Conservation (phyloP, 2,113 vertebrate species). For the Chlamydotis undulata region DNA sequence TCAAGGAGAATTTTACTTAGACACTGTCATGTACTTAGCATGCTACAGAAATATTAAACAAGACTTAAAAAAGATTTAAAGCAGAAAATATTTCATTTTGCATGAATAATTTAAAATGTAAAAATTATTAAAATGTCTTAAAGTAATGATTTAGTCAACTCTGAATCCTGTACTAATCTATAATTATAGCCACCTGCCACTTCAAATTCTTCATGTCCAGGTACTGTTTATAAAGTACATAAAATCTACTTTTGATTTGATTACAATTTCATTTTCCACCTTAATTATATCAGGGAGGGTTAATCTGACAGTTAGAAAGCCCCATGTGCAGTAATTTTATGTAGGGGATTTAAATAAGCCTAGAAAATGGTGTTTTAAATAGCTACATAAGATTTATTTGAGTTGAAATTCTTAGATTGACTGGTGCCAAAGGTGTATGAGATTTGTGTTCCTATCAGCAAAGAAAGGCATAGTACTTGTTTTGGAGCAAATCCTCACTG, state of each 20-base stretch:
- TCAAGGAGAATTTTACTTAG: not conserved
- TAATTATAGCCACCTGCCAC: not conserved
- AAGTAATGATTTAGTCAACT: not conserved
- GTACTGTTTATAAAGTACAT: not conserved
- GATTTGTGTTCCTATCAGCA: not conserved
- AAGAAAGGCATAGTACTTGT: not conserved
- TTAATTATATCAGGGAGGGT: not conserved
- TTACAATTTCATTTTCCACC: conserved; percentile 30
- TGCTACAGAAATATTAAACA: not conserved
- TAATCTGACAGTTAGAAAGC: conserved; percentile 48
- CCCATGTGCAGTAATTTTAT: not conserved
- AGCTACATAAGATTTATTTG: not conserved
- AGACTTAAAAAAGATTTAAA: conserved; percentile 31
- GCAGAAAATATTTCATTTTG: not conserved
- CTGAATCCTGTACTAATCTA: not conserved
- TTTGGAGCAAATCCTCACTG: not conserved
- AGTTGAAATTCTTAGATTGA: not conserved
- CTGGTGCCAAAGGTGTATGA: not conserved
- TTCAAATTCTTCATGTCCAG: not conserved
- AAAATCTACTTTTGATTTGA: conserved; percentile 21
- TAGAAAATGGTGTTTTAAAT: not conserved
- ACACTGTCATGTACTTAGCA: not conserved
- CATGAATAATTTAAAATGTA: not conserved
- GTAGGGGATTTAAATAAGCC: conserved; percentile 32
- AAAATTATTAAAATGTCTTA: not conserved